phyloP scores from a whole-genome alignment of 2,888 invertebrate genomes.

The Epistrophe eligans region DNA sequence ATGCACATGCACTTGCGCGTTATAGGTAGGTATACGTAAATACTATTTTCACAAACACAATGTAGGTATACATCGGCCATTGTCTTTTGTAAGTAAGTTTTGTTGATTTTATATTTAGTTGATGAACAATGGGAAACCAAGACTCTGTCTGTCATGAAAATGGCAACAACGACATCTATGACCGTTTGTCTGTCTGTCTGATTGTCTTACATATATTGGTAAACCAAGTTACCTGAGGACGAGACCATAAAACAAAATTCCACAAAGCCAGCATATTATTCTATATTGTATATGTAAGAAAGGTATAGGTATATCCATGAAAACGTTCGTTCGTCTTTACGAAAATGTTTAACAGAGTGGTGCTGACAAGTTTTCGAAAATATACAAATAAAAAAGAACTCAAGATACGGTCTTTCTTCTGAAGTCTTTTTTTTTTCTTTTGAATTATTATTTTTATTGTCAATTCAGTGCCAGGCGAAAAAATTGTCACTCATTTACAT shows the following conservation, averaged over 20 bases:
- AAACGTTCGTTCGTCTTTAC: conserved; percentile 26
- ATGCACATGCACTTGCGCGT: conserved; percentile 45
- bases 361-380: conserved; percentile 40
- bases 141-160: conserved; percentile 19
- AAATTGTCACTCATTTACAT: conserved; percentile 73
- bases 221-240: conserved; percentile 45
- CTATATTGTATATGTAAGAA: neutral
- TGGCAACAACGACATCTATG: conserved; percentile 45
- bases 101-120: conserved; percentile 21
- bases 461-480: conserved; percentile 43
- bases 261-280: conserved; percentile 19
- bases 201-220: conserved; percentile 40
- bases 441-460: conserved; percentile 31
- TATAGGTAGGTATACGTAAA: neutral
- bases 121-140: conserved; percentile 28
- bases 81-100: conserved; percentile 16
- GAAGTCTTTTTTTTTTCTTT: conserved; percentile 32
- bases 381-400: neutral
- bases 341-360: conserved; percentile 23
- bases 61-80: neutral
- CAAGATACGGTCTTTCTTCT: conserved; percentile 18
- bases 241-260: conserved; percentile 64
- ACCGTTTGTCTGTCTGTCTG: conserved; percentile 49
- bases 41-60: neutral
- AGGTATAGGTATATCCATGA: conserved; percentile 30